A percentile compares a stretch with the other conserved stretches of the same genome.
Evolutionary conservation across 2,888 invertebrate genomes (phyloP).

Genomic region (Prenolepis imparis): DNA sequence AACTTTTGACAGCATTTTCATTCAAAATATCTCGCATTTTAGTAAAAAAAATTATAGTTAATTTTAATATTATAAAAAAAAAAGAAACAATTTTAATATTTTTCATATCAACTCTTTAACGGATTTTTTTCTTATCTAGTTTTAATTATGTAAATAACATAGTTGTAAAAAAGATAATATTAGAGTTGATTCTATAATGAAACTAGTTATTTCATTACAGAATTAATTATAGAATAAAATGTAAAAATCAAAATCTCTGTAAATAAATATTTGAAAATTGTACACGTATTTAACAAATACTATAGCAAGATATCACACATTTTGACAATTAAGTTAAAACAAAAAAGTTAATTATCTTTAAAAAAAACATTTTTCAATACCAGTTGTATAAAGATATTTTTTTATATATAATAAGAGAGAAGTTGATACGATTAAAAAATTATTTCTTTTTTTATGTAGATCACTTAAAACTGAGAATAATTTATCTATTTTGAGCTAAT

Average conservation of each 20-base stretch:
- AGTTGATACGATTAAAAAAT: not conserved
- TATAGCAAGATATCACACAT: constrained; percentile 20
- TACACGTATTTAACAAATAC: not conserved
- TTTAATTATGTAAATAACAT: not conserved
- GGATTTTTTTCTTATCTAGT: no score
- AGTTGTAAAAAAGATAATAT: not conserved
- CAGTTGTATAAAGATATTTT: not conserved
- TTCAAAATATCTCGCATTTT: not conserved
- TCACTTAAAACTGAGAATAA: not conserved
- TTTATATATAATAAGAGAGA: not conserved
- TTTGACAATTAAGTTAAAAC: not conserved
- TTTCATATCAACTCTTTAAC: no score
- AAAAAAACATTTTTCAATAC: not conserved
- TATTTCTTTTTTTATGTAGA: not conserved
- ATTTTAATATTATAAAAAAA: no score
- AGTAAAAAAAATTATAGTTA: no score
- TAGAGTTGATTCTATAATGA: not conserved
- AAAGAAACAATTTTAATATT: no score
- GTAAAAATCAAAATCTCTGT: not conserved
- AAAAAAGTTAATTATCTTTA: constrained; percentile 6
- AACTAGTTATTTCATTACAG: not conserved
- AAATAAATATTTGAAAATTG: not conserved
- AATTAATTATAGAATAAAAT: not conserved
- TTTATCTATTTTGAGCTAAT: not conserved
- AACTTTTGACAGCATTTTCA: not conserved